Conservation (phyloP, 2,113 vertebrate genomes). For the Chionodraco myersi region DNA sequence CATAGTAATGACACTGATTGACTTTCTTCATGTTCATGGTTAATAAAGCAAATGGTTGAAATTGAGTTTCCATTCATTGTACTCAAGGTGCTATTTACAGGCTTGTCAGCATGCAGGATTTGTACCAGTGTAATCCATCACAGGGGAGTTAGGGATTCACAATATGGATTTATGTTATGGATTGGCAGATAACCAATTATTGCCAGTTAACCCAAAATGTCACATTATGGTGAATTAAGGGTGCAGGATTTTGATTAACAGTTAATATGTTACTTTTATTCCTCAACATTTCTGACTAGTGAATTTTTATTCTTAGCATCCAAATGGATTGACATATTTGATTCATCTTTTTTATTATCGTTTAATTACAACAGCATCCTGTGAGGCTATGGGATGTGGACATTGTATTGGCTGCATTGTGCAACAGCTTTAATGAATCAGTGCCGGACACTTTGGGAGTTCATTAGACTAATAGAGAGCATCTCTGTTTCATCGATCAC, state of each 20-base stretch:
- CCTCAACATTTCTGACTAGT: no score
- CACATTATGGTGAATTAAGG: background rate
- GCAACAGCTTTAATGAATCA: background rate
- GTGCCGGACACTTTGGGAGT: slow-evolving; percentile 1
- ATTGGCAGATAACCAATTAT: no score
- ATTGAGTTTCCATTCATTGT: slow-evolving; percentile 59
- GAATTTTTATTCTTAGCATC: background rate
- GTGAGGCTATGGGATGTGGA: background rate
- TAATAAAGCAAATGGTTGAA: slow-evolving; percentile 65
- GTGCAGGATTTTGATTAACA: no score
- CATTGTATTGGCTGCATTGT: background rate
- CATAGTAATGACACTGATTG: slow-evolving; percentile 77
- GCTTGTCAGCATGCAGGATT: background rate
- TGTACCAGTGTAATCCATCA: slow-evolving; percentile 1
- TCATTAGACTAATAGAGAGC: slow-evolving; percentile 15
- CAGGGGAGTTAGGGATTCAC: background rate
- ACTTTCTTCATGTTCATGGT: slow-evolving; percentile 63
- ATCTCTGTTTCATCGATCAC: background rate
- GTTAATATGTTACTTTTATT: no score
- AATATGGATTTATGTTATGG: no score
- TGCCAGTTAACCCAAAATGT: no score
- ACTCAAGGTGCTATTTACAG: slow-evolving; percentile 37
- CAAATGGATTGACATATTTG: background rate
- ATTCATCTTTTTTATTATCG: background rate
- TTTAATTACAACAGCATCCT: background rate